Evolutionary conservation across 2,888 invertebrate species (phyloP).

Genomic region (Aleiodes leptofemur): DNA sequence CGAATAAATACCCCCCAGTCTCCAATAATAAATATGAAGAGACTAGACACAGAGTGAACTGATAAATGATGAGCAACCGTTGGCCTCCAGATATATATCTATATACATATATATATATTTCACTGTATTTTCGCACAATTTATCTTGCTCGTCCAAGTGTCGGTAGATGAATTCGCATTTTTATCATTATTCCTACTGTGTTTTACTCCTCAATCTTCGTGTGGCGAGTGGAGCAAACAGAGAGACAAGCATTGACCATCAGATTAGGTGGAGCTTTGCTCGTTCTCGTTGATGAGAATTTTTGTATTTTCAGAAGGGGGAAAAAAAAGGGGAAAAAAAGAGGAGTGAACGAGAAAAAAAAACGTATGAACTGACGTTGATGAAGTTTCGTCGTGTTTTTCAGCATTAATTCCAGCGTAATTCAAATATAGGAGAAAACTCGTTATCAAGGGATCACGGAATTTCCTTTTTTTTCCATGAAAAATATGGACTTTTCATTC

Average conservation of each 20-base stretch:
- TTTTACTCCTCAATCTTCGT: no score
- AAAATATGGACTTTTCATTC: no score
- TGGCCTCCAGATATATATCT: conserved; percentile 34
- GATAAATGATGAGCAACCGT: conserved; percentile 59
- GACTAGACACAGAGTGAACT: conserved; percentile 34
- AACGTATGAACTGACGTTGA: conserved; percentile 9
- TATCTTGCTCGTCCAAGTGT: conserved; percentile 53
- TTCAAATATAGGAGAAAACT: conserved; percentile 16
- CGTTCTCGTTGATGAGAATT: conserved; percentile 24
- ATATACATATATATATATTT: neutral
- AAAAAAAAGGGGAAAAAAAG: neutral
- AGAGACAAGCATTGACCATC: no score
- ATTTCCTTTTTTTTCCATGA: neutral
- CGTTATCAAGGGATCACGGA: neutral
- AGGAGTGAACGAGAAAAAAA: no score
- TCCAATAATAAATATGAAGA: conserved; percentile 61
- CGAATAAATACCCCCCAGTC: conserved; percentile 50
- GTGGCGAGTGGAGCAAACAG: no score
- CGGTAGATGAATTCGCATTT: neutral
- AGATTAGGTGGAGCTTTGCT: no score
- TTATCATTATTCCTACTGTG: no score
- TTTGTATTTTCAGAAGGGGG: neutral
- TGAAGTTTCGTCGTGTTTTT: conserved; percentile 4
- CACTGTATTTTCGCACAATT: conserved; percentile 50
- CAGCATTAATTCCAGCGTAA: conserved; percentile 6